These are phyloP conservation scores for Cataglyphis cursor DNA, from an alignment of 2,888 invertebrate genomes.

Conservation along the genomic window DNA sequence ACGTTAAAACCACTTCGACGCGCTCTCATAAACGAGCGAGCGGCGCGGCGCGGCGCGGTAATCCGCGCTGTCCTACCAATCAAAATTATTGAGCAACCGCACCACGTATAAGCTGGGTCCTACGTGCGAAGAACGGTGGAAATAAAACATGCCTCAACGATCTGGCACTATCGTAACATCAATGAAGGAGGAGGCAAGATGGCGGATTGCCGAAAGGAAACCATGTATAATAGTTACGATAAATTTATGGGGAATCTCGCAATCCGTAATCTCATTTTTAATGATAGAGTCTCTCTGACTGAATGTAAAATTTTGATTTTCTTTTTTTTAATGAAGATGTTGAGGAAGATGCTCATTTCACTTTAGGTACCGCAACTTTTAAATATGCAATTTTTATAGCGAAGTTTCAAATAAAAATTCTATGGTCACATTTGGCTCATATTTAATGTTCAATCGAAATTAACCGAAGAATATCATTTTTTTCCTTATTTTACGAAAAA, in stretches of 20 bases:
- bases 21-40: slow-evolving; percentile 56
- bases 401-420: not conserved
- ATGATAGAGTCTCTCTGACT: not conserved
- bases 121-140: not conserved
- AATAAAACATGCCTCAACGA: slow-evolving; percentile 25
- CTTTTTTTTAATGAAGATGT: not conserved
- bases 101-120: slow-evolving; percentile 5
- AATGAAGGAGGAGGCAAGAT: slow-evolving; percentile 32
- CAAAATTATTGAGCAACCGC: slow-evolving; percentile 54
- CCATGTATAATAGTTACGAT: slow-evolving; percentile 5
- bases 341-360: not conserved
- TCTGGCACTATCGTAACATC: slow-evolving; percentile 17
- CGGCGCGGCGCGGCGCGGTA: slow-evolving; percentile 18
- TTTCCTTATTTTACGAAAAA: not conserved
- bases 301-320: not conserved
- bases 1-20: slow-evolving; percentile 68
- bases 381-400: not conserved
- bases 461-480: not conserved
- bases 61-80: slow-evolving; percentile 47
- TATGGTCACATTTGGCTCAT: not conserved
- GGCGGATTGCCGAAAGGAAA: slow-evolving; percentile 24
- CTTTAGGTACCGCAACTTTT: not conserved
- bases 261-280: not conserved
- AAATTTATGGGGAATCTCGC: not conserved
- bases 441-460: not conserved